Evolutionary conservation across 1,140 invertebrate species (phyloP), one percentile per base, ranked within the genome.

Genomic region (Zaprionus davidi): DNA sequence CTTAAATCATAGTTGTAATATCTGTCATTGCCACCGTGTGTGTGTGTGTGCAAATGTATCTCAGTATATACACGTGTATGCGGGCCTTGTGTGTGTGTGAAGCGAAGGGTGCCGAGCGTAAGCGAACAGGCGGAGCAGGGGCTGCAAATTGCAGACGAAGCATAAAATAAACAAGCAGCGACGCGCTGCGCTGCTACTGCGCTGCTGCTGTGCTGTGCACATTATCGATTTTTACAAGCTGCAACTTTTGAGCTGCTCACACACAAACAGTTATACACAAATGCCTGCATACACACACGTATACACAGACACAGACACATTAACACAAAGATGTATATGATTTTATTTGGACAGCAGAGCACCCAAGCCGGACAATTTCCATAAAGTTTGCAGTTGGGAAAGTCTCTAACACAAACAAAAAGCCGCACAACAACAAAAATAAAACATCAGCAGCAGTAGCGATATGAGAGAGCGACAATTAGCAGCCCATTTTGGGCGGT

Each of bases 91-190:
- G 51, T 70, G 15, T 38, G 60, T 55, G 49, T 31, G 20, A 20
- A 53, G n/a, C 38, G 36, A 76, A 64, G 68, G 53, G 49, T 62
- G 76, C 38, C 62, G 34, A 78, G 60, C 49, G 41, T 41, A 53
- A 38, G 60, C 28, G 70, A 36, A 62, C 38, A 44, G 67, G 49
- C 34, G 66, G 74, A 71, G 69, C 74, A 80, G 74, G 84, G 85
- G 85, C 85, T 88, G 85, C 62, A 81, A 87, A 87, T 81, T 88
- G 84, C 84, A 87, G 84, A 87, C 84, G 84, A 88, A 88, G 84
- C 84, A 88, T 87, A 88, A 88, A 87, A 88, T 87, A 87, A 87
- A 87, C 84, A 88, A 88, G 77, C 71, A 63, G 65, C 80, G 76
- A 76, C 76, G 82, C 82, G 53, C 53, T 22, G 53, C 63, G 31